Conservation (phyloP, 1,140 invertebrate genomes). For the Zaprionus lachaisei region DNA sequence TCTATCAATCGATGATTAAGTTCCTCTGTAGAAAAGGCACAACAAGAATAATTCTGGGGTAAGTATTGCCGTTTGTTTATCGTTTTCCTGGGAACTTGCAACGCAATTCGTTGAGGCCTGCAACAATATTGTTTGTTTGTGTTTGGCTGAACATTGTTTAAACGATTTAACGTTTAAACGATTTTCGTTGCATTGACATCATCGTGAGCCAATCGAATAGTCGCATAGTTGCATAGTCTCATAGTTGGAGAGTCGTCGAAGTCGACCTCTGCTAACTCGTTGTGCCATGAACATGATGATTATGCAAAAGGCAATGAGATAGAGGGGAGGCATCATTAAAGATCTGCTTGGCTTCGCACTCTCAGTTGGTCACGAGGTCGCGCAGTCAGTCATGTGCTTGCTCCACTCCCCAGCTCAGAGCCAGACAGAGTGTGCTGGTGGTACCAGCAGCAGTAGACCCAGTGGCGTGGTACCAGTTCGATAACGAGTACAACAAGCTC, state of each 20-base stretch:
- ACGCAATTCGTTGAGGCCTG: not conserved
- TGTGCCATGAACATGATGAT: not conserved
- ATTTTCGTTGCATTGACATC: not conserved
- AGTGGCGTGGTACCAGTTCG: conserved; percentile 22
- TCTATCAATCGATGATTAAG: not conserved
- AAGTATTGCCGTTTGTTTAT: not conserved
- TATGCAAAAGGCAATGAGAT: conserved; percentile 7
- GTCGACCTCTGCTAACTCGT: not conserved
- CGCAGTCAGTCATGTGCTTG: conserved; percentile 13
- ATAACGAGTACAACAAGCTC: not conserved
- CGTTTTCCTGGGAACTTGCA: not conserved
- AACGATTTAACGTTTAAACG: not conserved
- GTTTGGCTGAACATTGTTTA: not conserved
- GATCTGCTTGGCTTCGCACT: conserved; percentile 9
- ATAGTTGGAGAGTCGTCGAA: not conserved
- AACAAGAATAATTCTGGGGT: not conserved
- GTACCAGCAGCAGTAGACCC: conserved; percentile 9
- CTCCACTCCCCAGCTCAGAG: not conserved
- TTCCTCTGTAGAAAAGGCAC: not conserved
- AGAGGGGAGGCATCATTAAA: conserved; percentile 3
- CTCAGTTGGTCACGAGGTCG: conserved; percentile 40
- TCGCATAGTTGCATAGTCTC: not conserved
- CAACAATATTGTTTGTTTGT: conserved; percentile 3
- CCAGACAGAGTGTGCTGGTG: not conserved
- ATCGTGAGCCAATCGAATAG: not conserved